Evolutionary conservation across 2,888 invertebrate genomes (phyloP).

Genomic region (Platypus cylindrus): DNA sequence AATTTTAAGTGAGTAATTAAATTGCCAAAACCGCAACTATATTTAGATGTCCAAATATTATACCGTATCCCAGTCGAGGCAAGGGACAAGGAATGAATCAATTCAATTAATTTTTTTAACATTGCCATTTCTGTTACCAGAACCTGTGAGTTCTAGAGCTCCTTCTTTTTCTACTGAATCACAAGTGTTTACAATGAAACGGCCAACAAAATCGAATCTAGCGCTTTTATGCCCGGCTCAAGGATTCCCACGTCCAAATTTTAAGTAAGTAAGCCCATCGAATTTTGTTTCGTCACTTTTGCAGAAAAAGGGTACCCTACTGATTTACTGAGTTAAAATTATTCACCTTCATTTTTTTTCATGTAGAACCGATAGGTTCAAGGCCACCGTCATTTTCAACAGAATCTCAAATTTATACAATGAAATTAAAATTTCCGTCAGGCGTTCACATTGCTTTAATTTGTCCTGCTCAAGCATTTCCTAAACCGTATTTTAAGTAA

Average conservation of each 20-base stretch:
- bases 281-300: too few species aligned
- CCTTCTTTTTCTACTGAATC: slow-evolving; percentile 33
- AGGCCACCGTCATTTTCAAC: slow-evolving; percentile 36
- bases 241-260: slow-evolving; percentile 50
- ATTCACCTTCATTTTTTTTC: background rate
- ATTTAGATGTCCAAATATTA: too few species aligned
- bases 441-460: slow-evolving; percentile 44
- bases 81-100: too few species aligned
- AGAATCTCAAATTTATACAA: slow-evolving; percentile 30
- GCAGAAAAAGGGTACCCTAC: too few species aligned
- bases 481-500: slow-evolving; percentile 59
- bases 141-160: slow-evolving; percentile 34
- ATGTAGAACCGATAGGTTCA: slow-evolving; percentile 40
- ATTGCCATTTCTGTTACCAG: too few species aligned
- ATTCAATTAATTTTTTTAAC: too few species aligned
- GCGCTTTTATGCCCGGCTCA: slow-evolving; percentile 65
- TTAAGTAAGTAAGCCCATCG: slow-evolving; percentile 30
- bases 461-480: slow-evolving; percentile 59
- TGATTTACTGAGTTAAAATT: background rate
- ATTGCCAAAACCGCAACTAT: too few species aligned
- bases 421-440: slow-evolving; percentile 11
- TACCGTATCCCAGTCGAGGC: too few species aligned
- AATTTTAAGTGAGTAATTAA: slow-evolving; percentile 45
- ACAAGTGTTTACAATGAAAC: slow-evolving; percentile 20
- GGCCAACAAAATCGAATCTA: slow-evolving; percentile 39